A percentile compares a stretch with the other conserved stretches of the same genome.
Conservation (phyloP, 2,797 vertebrate genomes). For the Rhodeus uyekii region DNA sequence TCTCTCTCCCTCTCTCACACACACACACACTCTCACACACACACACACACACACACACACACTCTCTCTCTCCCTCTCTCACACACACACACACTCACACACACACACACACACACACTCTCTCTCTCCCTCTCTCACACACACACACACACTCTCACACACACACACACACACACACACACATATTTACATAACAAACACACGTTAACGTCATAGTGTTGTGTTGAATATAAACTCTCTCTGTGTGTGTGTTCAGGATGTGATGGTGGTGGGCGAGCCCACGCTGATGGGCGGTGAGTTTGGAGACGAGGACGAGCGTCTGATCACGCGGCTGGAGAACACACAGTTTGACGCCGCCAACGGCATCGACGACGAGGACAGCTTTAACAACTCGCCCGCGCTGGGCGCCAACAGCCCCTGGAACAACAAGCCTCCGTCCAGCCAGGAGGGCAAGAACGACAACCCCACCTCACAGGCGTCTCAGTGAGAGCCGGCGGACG, state of each 20-base stretch:
- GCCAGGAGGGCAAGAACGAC: conserved; percentile 99
- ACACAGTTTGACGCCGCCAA: conserved; percentile 93
- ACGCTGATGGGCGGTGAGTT: conserved; percentile 75
- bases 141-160: no score
- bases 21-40: no score
- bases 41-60: no score
- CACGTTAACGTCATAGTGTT: no score
- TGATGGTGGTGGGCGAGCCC: conserved; percentile 99
- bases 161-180: no score
- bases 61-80: no score
- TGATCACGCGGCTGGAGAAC: conserved; percentile 99
- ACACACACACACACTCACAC: no score
- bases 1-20: no score
- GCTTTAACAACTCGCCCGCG: conserved; percentile 98
- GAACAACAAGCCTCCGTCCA: conserved; percentile 99
- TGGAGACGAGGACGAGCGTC: conserved; percentile 97
- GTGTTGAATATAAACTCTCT: no score
- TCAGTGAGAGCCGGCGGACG: conserved; percentile 58
- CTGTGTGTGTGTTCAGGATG: conserved; percentile 86
- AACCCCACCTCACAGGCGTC: conserved; percentile 83
- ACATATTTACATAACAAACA: no score
- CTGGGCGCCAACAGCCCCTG: conserved; percentile 97
- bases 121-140: no score
- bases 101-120: no score
- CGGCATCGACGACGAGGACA: conserved; percentile 98